These are phyloP conservation scores for Noctua janthe DNA, from an alignment of 2,888 invertebrate genomes.

Conservation along the genomic window DNA sequence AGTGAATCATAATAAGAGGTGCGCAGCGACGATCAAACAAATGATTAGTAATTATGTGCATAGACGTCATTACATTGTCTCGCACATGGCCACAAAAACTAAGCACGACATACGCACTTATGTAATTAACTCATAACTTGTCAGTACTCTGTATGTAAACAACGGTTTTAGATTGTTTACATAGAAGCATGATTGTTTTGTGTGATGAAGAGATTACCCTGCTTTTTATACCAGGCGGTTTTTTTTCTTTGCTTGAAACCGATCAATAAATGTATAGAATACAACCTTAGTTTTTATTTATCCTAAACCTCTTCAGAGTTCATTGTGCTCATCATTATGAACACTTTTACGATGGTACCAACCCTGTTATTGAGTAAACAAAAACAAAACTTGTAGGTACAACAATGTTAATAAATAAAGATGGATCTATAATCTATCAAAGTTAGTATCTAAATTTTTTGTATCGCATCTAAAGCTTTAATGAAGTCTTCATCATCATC, in stretches of 20 bases:
- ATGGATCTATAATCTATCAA: background rate
- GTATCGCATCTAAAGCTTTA: background rate
- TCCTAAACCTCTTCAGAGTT: background rate
- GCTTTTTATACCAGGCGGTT: background rate
- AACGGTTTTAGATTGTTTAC: conserved; percentile 41
- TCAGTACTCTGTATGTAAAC: conserved; percentile 34
- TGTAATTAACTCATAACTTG: conserved; percentile 54
- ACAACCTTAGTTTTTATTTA: background rate
- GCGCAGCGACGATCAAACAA: conserved; percentile 66
- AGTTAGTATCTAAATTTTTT: conserved; percentile 1
- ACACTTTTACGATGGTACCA: background rate
- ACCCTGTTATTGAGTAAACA: no score
- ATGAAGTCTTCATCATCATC: background rate
- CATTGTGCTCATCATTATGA: background rate
- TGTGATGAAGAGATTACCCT: background rate
- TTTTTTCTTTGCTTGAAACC: background rate
- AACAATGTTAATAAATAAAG: background rate
- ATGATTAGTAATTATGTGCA: conserved; percentile 59
- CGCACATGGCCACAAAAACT: conserved; percentile 59
- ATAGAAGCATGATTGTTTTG: background rate
- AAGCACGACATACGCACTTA: conserved; percentile 43
- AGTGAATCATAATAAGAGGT: conserved; percentile 61
- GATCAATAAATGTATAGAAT: background rate
- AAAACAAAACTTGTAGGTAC: background rate
- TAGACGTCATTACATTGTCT: conserved; percentile 51